phyloP scores from a whole-genome alignment of 2,113 vertebrate species.

The Gymnarchus niloticus region DNA sequence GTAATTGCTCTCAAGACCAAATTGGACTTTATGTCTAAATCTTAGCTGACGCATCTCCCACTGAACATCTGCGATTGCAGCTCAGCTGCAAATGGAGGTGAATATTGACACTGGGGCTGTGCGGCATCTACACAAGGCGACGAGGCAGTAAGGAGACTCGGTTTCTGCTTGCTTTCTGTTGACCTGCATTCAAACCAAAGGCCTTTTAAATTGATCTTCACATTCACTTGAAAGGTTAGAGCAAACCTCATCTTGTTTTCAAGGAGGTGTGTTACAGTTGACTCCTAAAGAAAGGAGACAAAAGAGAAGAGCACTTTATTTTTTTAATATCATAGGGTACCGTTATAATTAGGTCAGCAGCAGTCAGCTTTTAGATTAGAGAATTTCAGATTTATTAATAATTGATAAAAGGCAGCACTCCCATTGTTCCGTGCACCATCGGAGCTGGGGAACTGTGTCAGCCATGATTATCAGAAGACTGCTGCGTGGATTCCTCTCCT shows the following conservation, averaged over 20 bases:
- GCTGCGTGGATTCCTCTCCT: not conserved
- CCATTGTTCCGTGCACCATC: not conserved
- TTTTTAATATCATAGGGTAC: not conserved
- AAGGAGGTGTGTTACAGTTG: not conserved
- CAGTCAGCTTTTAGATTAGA: not conserved
- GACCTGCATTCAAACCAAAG: not conserved
- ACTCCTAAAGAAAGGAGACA: not conserved
- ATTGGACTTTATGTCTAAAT: conserved; percentile 62
- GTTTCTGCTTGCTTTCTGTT: not conserved
- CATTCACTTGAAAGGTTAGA: not conserved
- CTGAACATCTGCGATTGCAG: conserved; percentile 31
- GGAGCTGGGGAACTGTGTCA: not conserved
- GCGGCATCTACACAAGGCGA: not conserved
- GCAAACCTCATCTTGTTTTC: not conserved
- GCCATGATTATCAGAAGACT: not conserved
- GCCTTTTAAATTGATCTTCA: not conserved
- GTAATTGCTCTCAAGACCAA: conserved; percentile 60
- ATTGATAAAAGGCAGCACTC: not conserved
- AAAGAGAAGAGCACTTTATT: not conserved
- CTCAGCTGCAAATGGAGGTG: not conserved
- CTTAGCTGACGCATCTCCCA: conserved; percentile 50
- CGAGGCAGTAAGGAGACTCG: not conserved
- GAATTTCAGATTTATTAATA: conserved; percentile 7
- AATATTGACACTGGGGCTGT: not conserved
- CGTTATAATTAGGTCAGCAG: conserved; percentile 13